A percentile compares a stretch with the other conserved stretches of the same genome.
Evolutionary conservation across 2,888 invertebrate genomes (phyloP).

Genomic region (Gastrophysa polygoni): DNA sequence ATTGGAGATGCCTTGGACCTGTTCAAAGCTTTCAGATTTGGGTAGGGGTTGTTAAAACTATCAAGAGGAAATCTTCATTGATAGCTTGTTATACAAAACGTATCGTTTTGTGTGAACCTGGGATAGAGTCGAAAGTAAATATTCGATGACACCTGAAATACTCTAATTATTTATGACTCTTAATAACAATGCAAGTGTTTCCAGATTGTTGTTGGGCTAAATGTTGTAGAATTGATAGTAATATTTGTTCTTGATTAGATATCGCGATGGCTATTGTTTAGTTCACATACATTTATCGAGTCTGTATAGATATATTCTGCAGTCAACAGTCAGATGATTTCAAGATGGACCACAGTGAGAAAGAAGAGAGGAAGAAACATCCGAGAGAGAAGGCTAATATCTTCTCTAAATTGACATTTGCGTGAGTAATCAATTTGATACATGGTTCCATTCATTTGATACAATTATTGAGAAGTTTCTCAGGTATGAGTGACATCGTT

Average conservation of each 20-base stretch:
- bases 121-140: neutral
- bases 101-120: too few relatives aligned
- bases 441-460: too few relatives aligned
- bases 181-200: neutral
- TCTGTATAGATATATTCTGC: neutral
- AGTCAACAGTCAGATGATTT: neutral
- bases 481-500: too few relatives aligned
- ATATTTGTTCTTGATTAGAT: neutral
- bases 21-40: too few relatives aligned
- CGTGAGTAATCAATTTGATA: conserved; percentile 60
- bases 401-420: conserved; percentile 68
- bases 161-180: neutral
- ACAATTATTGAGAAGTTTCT: too few relatives aligned
- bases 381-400: conserved; percentile 69
- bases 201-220: neutral
- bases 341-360: conserved; percentile 62
- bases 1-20: too few relatives aligned
- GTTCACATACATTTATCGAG: neutral
- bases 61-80: too few relatives aligned
- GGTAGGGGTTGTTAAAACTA: too few relatives aligned
- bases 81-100: too few relatives aligned
- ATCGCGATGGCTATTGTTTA: neutral
- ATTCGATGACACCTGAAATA: neutral
- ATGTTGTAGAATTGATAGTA: neutral
- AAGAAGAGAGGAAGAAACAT: conserved; percentile 63